Evolutionary conservation across 2,888 invertebrate species (phyloP).

Genomic region (Trachelus iudaicus): DNA sequence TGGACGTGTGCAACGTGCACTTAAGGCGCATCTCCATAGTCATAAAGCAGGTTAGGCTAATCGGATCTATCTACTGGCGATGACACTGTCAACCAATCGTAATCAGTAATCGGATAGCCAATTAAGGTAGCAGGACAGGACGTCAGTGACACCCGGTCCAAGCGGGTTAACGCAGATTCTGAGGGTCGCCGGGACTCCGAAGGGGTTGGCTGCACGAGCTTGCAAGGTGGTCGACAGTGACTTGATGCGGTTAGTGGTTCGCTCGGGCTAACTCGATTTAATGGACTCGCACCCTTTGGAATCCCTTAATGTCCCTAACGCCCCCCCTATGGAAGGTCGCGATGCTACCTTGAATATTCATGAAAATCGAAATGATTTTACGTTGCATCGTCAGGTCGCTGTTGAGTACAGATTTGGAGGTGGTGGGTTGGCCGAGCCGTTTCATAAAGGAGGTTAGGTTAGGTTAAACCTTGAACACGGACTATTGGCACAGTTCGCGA

Average conservation of each 20-base stretch:
- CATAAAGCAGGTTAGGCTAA: not conserved
- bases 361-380: not conserved
- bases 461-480: not conserved
- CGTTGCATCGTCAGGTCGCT: not conserved
- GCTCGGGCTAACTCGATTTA: slow-evolving; percentile 54
- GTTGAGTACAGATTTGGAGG: not conserved
- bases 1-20: slow-evolving; percentile 45
- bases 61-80: slow-evolving; percentile 1
- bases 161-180: slow-evolving; percentile 40
- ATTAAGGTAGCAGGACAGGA: slow-evolving; percentile 39
- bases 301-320: not conserved
- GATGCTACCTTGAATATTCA: not conserved
- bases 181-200: slow-evolving; percentile 15
- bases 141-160: slow-evolving; percentile 40
- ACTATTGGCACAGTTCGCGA: not conserved
- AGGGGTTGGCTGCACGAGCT: slow-evolving; percentile 41
- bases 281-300: slow-evolving; percentile 46
- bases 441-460: not conserved
- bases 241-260: slow-evolving; percentile 58
- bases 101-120: slow-evolving; percentile 35
- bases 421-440: not conserved
- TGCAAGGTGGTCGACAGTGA: slow-evolving; percentile 56
- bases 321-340: not conserved
- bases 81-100: slow-evolving; percentile 32
- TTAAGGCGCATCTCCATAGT: slow-evolving; percentile 24